Conservation (phyloP, 37 sponge, comb jelly and placozoan genomes). For the Bolinopsis microptera region DNA sequence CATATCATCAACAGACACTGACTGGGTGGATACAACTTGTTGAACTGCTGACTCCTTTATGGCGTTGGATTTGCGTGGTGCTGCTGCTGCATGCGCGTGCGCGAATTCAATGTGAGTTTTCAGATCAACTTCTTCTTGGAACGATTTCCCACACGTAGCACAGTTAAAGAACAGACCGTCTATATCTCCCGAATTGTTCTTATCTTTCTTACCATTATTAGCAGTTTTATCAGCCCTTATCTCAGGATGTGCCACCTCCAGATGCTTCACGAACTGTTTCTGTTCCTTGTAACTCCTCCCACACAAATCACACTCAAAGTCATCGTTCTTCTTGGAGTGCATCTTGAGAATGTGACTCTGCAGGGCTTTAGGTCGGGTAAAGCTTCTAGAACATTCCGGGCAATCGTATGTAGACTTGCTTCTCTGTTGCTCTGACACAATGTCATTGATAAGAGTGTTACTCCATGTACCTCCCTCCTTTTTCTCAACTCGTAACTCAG, state of each 20-base stretch:
- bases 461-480: slow-evolving; percentile 12
- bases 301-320: slow-evolving; percentile 57
- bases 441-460: slow-evolving; percentile 21
- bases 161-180: neutral
- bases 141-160: neutral
- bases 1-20: neutral
- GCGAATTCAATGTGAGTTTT: neutral
- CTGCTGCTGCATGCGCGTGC: neutral
- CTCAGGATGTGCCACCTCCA: slow-evolving; percentile 41
- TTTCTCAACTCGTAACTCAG: neutral
- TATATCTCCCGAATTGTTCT: neutral
- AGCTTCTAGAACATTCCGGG: slow-evolving; percentile 18
- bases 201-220: neutral
- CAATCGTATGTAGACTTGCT: slow-evolving; percentile 1
- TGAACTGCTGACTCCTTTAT: neutral
- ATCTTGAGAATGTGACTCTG: slow-evolving; percentile 46
- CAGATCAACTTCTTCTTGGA: neutral
- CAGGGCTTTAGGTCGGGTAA: neutral
- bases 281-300: slow-evolving; percentile 42
- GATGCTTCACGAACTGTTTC: slow-evolving; percentile 39
- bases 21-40: slow-evolving; percentile 5
- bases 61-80: neutral
- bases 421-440: slow-evolving; percentile 28
- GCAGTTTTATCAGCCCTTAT: neutral
- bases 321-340: slow-evolving; percentile 17